Conservation (phyloP, 2,888 invertebrate genomes). For the Apoderus coryli region DNA sequence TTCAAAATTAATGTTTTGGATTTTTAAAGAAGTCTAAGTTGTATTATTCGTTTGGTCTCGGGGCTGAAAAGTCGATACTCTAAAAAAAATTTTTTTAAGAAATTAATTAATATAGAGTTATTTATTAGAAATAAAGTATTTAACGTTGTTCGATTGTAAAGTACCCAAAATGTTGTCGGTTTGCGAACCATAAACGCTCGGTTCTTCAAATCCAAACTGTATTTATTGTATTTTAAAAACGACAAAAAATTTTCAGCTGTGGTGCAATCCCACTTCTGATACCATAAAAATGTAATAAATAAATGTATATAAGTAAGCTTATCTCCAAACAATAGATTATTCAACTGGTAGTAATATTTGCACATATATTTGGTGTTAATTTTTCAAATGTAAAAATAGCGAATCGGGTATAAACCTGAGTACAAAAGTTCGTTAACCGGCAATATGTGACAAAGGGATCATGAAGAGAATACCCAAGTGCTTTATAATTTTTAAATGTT, state of each 20-base stretch:
- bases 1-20: constrained; percentile 34
- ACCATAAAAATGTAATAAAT: too few species aligned
- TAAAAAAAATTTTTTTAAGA: constrained; percentile 25
- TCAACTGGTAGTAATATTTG: constrained; percentile 25
- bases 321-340: constrained; percentile 29
- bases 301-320: constrained; percentile 30
- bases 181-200: constrained; percentile 28
- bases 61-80: constrained; percentile 26
- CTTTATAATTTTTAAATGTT: constrained; percentile 31
- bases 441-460: constrained; percentile 29
- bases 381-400: constrained; percentile 27
- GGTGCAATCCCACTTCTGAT: too few species aligned
- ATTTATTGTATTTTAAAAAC: constrained; percentile 17
- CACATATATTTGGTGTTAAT: constrained; percentile 30
- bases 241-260: too few species aligned
- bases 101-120: constrained; percentile 27
- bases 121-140: constrained; percentile 27
- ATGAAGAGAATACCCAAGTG: constrained; percentile 33
- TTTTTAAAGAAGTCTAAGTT: constrained; percentile 23
- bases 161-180: constrained; percentile 29
- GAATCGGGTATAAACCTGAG: constrained; percentile 28
- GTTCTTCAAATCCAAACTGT: constrained; percentile 28
- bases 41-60: constrained; percentile 23
- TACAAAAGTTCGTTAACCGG: constrained; percentile 31
- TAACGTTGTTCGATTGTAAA: constrained; percentile 32